Evolutionary conservation across 2,113 vertebrate species (phyloP).

Genomic region (Calyptommatus sinebrachiatus): DNA sequence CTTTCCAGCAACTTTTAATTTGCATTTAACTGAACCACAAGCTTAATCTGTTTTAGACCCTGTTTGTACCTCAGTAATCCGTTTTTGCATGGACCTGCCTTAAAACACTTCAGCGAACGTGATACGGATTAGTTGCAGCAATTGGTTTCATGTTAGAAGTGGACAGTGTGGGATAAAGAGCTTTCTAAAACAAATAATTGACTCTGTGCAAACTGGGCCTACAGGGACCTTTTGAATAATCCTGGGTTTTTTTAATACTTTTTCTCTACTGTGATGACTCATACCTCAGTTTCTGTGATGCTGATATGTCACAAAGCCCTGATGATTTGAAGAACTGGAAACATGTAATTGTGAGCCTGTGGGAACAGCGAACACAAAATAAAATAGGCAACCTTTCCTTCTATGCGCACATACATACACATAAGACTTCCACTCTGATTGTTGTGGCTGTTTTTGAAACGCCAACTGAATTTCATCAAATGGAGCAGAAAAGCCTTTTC

Average conservation of each 20-base stretch:
- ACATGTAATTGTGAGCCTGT: neutral
- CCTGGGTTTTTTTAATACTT: neutral
- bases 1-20: conserved; percentile 11
- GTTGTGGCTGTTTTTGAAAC: neutral
- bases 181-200: too few relatives aligned
- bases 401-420: neutral
- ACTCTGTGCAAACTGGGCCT: too few relatives aligned
- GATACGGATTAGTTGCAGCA: too few relatives aligned
- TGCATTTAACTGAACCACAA: neutral
- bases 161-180: too few relatives aligned
- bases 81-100: too few relatives aligned
- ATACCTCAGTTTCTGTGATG: neutral
- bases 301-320: neutral
- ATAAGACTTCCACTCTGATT: neutral
- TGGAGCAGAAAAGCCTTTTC: neutral
- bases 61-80: too few relatives aligned
- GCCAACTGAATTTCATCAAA: neutral
- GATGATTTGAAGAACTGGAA: neutral
- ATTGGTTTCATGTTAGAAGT: too few relatives aligned
- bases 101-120: too few relatives aligned
- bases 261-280: too few relatives aligned
- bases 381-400: conserved; percentile 1
- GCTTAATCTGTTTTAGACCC: too few relatives aligned
- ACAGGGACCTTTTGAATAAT: neutral
- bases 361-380: neutral